Base-by-base conservation (phyloP, 2,113 vertebrate species). In the Rostratula benghalensis region DNA sequence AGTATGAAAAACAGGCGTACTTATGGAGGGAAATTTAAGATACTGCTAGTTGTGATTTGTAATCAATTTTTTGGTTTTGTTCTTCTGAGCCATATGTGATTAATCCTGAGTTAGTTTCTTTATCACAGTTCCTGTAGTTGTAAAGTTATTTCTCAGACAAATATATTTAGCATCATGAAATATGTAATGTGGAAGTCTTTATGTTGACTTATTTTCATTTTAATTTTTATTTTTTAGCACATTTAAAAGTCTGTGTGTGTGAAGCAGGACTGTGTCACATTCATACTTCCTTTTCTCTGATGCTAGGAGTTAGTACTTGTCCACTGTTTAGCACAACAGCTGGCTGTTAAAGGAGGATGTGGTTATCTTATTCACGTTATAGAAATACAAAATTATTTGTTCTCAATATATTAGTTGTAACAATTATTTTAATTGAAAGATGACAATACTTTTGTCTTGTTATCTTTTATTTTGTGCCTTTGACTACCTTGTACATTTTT, bases 351-450 rank as follows among this genome's bases (percentile, higher is more conserved):
- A 92, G 69, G 53, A 77, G 27, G 67, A 61, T 85, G 25, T 68
- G 70, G 28, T 87, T 83, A 57, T 68, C 87, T 93, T 80, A 63
- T 71, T 81, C 10, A 35, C 77, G 28, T 67, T 85, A 24, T 60
- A 48, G 51, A 71, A 83, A 61, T 84, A 60, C 8, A 50, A 71
- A 76, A 80, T 75, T 61, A 78, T 28, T 83, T 84, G 53, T 84
- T 70, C 31, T 69, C 1, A 7, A 57, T 48, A 22, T 67, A 21
- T 80, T 79, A 68, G n/a, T 75, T 91, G 35, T 85, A 73, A 64
- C 41, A 94, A 43, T 81, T 76, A 50, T 70, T 91, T 85, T 57
- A 92, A 60, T 18, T 90, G 57, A 91, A 88, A 84, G n/a, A 67
- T 23, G 41, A 85, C 63, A 83, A 82, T 83, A 53, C 54, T 56